phyloP scores from a whole-genome alignment of 1,140 invertebrate genomes.

The Aphis gossypii region DNA sequence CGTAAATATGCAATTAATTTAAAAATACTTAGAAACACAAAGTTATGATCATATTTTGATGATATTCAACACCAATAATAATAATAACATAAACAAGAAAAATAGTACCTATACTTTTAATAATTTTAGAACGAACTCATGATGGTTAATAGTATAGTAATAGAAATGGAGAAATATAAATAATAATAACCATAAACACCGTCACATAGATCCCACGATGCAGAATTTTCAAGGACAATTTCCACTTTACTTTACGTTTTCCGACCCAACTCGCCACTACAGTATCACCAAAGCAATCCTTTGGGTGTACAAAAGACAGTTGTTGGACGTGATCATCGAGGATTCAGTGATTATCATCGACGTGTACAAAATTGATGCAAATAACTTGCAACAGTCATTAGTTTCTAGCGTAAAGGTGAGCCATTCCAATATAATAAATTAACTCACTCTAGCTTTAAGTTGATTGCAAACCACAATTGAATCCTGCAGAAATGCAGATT shows the following conservation, averaged over 20 bases:
- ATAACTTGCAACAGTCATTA: conserved; percentile 60
- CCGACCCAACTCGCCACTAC: conserved; percentile 68
- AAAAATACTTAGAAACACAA: no score
- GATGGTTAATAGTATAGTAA: background rate
- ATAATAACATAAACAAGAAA: background rate
- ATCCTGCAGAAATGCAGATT: no score
- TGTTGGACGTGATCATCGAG: conserved; percentile 54
- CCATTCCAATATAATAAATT: background rate
- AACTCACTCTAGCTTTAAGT: background rate
- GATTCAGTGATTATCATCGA: conserved; percentile 56
- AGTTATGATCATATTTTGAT: no score
- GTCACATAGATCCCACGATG: conserved; percentile 63
- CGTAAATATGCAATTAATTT: no score
- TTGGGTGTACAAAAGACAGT: conserved; percentile 67
- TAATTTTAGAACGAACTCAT: background rate
- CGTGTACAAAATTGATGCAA: conserved; percentile 63
- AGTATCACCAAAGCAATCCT: conserved; percentile 67
- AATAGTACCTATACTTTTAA: background rate
- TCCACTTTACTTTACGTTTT: conserved; percentile 69
- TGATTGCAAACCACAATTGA: no score
- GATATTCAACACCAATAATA: background rate
- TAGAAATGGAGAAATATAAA: background rate
- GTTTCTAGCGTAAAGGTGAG: conserved; percentile 57
- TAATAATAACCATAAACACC: conserved; percentile 30
- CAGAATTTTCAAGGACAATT: conserved; percentile 66